Base-by-base conservation (phyloP, 2,888 invertebrate species). In the Apamea sordens region DNA sequence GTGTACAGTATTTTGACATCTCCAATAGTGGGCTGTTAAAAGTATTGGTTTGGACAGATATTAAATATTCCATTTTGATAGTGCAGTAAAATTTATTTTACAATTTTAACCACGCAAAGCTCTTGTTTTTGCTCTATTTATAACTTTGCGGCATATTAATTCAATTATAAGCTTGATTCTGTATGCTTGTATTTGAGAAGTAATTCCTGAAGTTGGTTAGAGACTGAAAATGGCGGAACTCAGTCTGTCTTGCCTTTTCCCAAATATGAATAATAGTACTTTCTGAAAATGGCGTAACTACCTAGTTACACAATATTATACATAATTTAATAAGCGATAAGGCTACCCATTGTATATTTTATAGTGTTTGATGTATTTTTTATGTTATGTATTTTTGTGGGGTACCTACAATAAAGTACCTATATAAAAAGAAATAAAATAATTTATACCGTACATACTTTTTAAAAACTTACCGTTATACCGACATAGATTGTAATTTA, bases 1-100 rank as follows among this genome's bases (percentile, higher is more conserved):
- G 64, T 68, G 8, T 63, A 56, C 63, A 18, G 73, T 67, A 75
- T 79, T 79, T 75, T 73, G 72, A 77, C 80, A 77, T 47, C 53
- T 64, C 71, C 32, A 69, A 72, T 73, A 64, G 28, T 28, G 53
- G 32, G 64, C 53, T 73, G 63, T 67, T 74, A 67, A 59, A 73
- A 64, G 70, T 59, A 61, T 79, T 79, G 61, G 41, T 68, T 71
- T 61, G 47, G n/a, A 56, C 32, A 13, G 21, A 59, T 36, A 56
- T 47, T 32, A 36, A 63, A 56, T 53, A 56, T 41, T 50, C 13
- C 32, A 79, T 56, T 82, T 68, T 63, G 7, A 53, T 21, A 21
- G 15, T n/a, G 63, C 36, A 5, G 36, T 69, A 28, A 32, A 64
- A 69, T 68, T 44, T 28, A 5, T 64, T 69, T 64, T 47, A 10